phyloP scores from a whole-genome alignment of 2,888 invertebrate species.

The Gastracanthus pulcherrimus region DNA sequence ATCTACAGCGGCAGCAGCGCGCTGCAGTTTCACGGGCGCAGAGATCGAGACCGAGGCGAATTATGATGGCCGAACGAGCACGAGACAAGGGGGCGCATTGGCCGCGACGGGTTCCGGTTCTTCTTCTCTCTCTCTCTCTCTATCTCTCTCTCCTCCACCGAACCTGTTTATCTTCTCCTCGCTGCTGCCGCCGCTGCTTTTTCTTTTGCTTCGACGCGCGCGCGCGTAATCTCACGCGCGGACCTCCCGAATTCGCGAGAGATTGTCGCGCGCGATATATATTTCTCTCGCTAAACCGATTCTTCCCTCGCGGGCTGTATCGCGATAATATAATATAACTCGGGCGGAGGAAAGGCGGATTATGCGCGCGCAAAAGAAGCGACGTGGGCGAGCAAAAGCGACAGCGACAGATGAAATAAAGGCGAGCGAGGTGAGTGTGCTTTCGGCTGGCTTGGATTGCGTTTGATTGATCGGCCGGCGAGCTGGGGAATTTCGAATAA shows the following conservation, averaged over 20 bases:
- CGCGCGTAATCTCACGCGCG: slow-evolving; percentile 25
- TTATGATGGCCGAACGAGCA: slow-evolving; percentile 52
- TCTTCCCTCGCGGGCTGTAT: slow-evolving; percentile 34
- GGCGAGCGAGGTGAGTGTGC: neutral
- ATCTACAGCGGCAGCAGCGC: slow-evolving; percentile 1
- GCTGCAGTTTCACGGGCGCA: slow-evolving; percentile 18
- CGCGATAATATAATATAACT: slow-evolving; percentile 7
- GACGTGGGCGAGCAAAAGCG: slow-evolving; percentile 21
- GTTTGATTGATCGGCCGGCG: slow-evolving; percentile 41
- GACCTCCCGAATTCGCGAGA: slow-evolving; percentile 39
- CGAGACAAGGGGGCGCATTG: slow-evolving; percentile 44
- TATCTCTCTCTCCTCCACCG: neutral
- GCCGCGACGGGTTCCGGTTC: slow-evolving; percentile 48
- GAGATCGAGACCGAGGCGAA: slow-evolving; percentile 51
- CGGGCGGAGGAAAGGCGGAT: slow-evolving; percentile 5
- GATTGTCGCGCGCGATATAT: neutral
- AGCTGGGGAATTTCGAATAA: neutral
- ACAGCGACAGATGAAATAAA: neutral
- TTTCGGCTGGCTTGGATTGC: neutral
- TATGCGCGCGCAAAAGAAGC: neutral
- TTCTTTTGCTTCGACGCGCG: neutral
- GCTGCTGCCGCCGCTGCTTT: neutral
- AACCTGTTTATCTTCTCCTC: slow-evolving; percentile 36
- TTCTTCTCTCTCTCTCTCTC: slow-evolving; percentile 7
- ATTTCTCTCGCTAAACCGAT: slow-evolving; percentile 26